Base-by-base conservation (phyloP, 2,797 vertebrate genomes). In the Botia kubotai region DNA sequence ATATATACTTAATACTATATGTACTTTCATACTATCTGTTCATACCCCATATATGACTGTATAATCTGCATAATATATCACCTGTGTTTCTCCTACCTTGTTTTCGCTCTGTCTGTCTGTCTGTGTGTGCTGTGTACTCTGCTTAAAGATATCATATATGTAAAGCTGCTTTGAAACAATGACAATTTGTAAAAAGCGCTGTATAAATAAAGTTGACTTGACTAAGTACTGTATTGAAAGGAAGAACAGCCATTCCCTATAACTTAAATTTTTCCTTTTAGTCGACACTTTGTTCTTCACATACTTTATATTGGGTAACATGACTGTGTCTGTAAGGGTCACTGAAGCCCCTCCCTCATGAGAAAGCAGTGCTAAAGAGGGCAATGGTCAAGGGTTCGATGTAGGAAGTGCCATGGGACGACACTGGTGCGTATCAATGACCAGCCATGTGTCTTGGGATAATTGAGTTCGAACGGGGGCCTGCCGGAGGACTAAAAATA, bases 401-500 rank as follows among this genome's bases (percentile, higher is more conserved):
- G 62, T 53, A 79, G 36, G 48, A 66, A 66, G 63, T 66, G 63
- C 33, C 33, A 14, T 19, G 17, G 63, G 63, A 66, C 17, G 17
- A 39, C 33, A 39, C n/a, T 14, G 3, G 14, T 39, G 33, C 36
- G 33, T 23, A 46, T 74, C 63, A 80, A 58, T 67, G 50, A 48
- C 52, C 39, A 16, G 26, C 53, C 62, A 50, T 80, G 72, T 23
- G 3, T 80, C 72, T 80, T 80, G 58, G 48, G 79, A 80, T 67
- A 67, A 67, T 74, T 63, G 48, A 60, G 71, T 80, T 80, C 14
- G 23, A 67, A 68, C 0, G 12, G 72, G 60, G 73, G 71, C n/a
- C 39, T 80, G 71, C 48, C n/a, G 4, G 62, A 33, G 53, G 52
- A 63, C 67, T 80, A 80, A 68, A 68, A 80, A 80, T 80, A 80